These are phyloP conservation scores for Sebastes umbrosus DNA, from an alignment of 2,797 vertebrate species.

Conservation along the genomic window DNA sequence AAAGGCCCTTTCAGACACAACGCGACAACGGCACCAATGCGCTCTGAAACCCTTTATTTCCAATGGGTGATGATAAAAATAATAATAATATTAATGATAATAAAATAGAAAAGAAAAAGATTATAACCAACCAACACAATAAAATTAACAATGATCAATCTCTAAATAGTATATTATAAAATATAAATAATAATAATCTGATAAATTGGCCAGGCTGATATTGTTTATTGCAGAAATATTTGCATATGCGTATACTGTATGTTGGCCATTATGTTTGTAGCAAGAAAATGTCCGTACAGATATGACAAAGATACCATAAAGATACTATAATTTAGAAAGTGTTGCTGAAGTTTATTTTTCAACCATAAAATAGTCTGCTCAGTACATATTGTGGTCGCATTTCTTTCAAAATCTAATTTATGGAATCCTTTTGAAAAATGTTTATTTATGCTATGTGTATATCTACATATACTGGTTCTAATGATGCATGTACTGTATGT, in stretches of 20 bases:
- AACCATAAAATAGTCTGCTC: too few relatives aligned
- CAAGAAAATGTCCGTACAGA: neutral
- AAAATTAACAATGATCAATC: too few relatives aligned
- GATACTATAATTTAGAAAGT: neutral
- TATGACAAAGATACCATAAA: neutral
- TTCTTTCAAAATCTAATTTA: too few relatives aligned
- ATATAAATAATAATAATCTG: neutral
- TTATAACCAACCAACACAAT: rapidly evolving
- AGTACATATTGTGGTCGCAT: neutral
- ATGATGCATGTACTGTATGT: neutral
- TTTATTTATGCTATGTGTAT: too few relatives aligned
- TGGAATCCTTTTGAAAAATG: too few relatives aligned
- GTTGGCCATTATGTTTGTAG: neutral
- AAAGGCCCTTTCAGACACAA: too few relatives aligned
- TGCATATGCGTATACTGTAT: neutral
- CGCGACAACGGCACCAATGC: too few relatives aligned
- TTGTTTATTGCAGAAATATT: neutral
- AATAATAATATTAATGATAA: too few relatives aligned
- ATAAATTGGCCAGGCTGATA: neutral
- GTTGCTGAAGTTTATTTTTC: neutral
- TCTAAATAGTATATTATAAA: too few relatives aligned
- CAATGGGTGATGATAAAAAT: too few relatives aligned
- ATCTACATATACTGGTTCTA: neutral
- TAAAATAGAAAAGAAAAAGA: too few relatives aligned
- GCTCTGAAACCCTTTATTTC: too few relatives aligned